Conservation (phyloP, 2,797 vertebrate genomes). For the Spondyliosoma cantharus region DNA sequence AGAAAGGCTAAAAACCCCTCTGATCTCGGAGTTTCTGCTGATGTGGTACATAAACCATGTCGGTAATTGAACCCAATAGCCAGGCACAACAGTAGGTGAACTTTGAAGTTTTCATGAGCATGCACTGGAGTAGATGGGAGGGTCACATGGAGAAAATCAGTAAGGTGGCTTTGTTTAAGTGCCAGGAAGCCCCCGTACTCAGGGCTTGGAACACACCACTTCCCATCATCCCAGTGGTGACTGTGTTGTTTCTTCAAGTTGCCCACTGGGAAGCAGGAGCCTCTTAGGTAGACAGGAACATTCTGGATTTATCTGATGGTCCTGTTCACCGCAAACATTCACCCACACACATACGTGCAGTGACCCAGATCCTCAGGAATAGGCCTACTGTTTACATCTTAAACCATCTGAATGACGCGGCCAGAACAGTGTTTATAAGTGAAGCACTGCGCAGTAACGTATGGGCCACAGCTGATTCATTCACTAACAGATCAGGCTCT, state of each 20-base stretch:
- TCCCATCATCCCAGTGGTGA: slow-evolving; percentile 61
- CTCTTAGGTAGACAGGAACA: slow-evolving; percentile 39
- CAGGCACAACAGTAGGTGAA: slow-evolving; percentile 63
- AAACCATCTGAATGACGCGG: slow-evolving; percentile 58
- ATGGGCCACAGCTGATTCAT: slow-evolving; percentile 74
- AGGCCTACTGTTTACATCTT: slow-evolving; percentile 71
- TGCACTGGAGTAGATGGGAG: not conserved
- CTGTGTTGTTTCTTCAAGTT: slow-evolving; percentile 63
- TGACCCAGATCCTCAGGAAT: slow-evolving; percentile 73
- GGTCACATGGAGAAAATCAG: slow-evolving; percentile 39
- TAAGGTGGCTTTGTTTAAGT: slow-evolving; percentile 62
- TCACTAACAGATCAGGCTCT: slow-evolving; percentile 62
- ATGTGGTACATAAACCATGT: slow-evolving; percentile 54
- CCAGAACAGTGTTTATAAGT: slow-evolving; percentile 69
- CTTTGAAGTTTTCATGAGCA: slow-evolving; percentile 59
- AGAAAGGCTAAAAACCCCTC: slow-evolving; percentile 48
- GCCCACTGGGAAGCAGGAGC: slow-evolving; percentile 59
- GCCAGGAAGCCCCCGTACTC: slow-evolving; percentile 50
- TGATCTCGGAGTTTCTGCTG: slow-evolving; percentile 64
- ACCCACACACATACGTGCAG: slow-evolving; percentile 30
- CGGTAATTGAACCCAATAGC: slow-evolving; percentile 39
- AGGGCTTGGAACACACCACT: slow-evolving; percentile 57
- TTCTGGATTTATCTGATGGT: slow-evolving; percentile 68
- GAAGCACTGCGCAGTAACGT: slow-evolving; percentile 51
- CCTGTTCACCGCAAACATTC: slow-evolving; percentile 32